A percentile compares a stretch with the other conserved stretches of the same genome.
These are phyloP conservation scores for Isichthys henryi DNA, from an alignment of 2,113 vertebrate genomes.

Conservation along the genomic window DNA sequence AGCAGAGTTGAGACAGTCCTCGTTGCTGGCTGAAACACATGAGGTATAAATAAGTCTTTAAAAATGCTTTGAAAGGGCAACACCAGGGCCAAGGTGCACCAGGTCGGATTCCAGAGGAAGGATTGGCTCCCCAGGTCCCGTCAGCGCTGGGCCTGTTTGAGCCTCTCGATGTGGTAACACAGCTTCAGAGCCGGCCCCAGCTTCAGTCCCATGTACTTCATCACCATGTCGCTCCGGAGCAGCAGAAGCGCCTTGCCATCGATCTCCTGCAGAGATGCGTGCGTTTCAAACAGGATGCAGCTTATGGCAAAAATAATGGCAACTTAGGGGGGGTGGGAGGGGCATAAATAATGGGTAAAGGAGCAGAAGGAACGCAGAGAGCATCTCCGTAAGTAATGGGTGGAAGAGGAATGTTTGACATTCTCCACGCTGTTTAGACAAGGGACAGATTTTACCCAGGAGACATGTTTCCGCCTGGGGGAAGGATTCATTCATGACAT, in stretches of 20 bases:
- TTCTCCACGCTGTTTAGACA: slow-evolving; percentile 4
- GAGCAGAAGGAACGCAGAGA: background rate
- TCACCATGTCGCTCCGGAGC: slow-evolving; percentile 82
- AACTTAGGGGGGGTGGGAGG: background rate
- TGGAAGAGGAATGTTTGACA: background rate
- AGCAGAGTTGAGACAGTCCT: slow-evolving; percentile 57
- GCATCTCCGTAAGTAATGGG: background rate
- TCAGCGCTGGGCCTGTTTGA: slow-evolving; percentile 81
- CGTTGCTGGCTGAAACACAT: slow-evolving; percentile 36
- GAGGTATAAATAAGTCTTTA: slow-evolving; percentile 42
- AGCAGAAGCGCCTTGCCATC: slow-evolving; percentile 88
- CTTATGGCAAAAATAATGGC: background rate
- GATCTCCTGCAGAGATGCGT: slow-evolving; percentile 73
- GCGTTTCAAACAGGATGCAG: background rate
- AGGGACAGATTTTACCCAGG: background rate
- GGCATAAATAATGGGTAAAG: background rate
- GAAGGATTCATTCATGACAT: background rate
- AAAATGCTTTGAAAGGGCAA: background rate
- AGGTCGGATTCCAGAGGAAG: background rate
- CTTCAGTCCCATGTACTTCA: slow-evolving; percentile 94
- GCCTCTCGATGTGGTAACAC: slow-evolving; percentile 84
- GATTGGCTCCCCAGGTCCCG: background rate
- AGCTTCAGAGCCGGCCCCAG: slow-evolving; percentile 87
- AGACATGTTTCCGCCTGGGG: background rate
- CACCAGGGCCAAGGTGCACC: background rate